These are phyloP conservation scores for Ochotona curzoniae DNA, from an alignment of 2,113 vertebrate species.

Conservation along the genomic window DNA sequence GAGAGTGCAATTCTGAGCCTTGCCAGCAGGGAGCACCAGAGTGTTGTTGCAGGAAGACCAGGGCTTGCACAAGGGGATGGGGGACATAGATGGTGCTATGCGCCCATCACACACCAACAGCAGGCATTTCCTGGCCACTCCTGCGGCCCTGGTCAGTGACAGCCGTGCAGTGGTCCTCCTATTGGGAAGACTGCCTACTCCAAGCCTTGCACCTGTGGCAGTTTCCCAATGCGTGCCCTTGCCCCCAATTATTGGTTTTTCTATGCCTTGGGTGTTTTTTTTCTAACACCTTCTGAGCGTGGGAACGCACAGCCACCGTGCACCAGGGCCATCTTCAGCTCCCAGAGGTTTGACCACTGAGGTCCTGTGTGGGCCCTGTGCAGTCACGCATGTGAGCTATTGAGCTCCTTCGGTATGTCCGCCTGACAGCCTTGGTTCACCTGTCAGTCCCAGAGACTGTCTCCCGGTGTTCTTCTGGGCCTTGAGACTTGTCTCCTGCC, in stretches of 20 bases:
- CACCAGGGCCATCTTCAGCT: neutral
- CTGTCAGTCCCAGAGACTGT: neutral
- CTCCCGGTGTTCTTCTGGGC: neutral
- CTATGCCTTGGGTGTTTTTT: neutral
- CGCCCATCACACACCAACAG: neutral
- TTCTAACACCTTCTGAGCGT: neutral
- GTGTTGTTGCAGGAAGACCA: neutral
- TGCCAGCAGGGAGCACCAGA: constrained; percentile 49
- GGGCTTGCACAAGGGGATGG: neutral
- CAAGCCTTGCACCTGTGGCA: neutral
- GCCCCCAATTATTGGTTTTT: neutral
- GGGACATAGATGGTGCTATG: neutral
- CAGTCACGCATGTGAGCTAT: neutral
- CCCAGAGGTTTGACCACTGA: neutral
- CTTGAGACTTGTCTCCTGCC: neutral
- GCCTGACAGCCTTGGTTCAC: neutral
- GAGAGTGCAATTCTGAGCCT: neutral
- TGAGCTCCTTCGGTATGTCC: neutral
- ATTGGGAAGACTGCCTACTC: neutral
- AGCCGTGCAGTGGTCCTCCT: neutral
- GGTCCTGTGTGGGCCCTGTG: neutral
- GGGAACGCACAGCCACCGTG: neutral
- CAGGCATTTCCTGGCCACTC: neutral
- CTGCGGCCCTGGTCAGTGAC: neutral
- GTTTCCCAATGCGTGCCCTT: neutral